Base-by-base conservation (phyloP, 2,113 vertebrate genomes). In the Tiliqua scincoides region DNA sequence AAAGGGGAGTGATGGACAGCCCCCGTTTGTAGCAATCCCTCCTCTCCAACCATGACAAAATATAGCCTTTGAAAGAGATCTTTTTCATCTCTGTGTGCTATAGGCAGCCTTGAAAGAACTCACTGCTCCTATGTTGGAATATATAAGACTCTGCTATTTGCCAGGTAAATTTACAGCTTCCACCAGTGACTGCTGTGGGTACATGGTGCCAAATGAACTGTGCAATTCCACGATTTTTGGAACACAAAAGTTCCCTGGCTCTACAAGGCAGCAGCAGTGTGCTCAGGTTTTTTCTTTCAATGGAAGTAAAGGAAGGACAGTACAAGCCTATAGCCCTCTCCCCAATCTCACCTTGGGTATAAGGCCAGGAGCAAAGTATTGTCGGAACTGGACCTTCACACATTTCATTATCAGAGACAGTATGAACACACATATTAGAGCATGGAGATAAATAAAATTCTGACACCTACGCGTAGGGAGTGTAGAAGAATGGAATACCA, bases 341-440 rank as follows among this genome's bases (percentile, higher is more conserved):
- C n/a, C 32, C n/a, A 23, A 57, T 54, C 20, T 82, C 79, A 82
- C n/a, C 14, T 25, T 43, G 40, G 37, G 30, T 74, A 83, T 17
- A 48, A 73, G 25, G 59, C 32, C 23, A 35, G 76, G 9, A 43
- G 20, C 30, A 63, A 79, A 14, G 30, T 27, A 62, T 35, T 72
- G 61, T 27, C 20, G 25, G 65, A 63, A 15, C 20, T 77, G 76
- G 52, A 80, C 87, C 23, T 73, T 73, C 0, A 88, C 67, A 43
- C 82, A 88, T 35, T 37, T 8, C 87, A 67, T 61, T 89, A 18
- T 57, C 70, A 79, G 25, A 43, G 62, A 85, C 63, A 40, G n/a
- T 63, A 90, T 87, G 91, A 78, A 89, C 68, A 91, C 83, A 81
- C 88, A 37, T 79, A 85, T 78, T 25, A 75, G 88, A 94, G 86